Percentiles rank a stretch among this genome's conserved stretches.
phyloP scores from a whole-genome alignment of 2,113 vertebrate genomes.

The Tyrannus savana region DNA sequence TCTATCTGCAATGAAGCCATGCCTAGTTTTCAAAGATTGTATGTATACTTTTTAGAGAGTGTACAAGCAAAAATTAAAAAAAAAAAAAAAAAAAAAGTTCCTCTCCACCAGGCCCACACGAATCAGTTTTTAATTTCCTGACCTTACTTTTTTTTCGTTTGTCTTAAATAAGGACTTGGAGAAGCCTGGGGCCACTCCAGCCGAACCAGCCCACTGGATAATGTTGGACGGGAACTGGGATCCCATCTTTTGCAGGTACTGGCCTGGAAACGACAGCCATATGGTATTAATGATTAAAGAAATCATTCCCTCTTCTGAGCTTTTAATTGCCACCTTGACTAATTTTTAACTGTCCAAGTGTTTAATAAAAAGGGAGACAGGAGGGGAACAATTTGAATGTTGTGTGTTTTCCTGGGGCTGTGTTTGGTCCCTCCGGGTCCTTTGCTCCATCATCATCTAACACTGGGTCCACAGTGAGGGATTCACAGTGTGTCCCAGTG shows the following conservation, averaged over 20 bases:
- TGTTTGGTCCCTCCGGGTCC: not conserved
- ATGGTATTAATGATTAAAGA: slow-evolving; percentile 65
- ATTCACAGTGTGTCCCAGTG: no score
- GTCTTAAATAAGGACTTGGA: slow-evolving; percentile 83
- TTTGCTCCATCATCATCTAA: not conserved
- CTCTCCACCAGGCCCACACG: not conserved
- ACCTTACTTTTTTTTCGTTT: not conserved
- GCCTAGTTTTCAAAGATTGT: not conserved
- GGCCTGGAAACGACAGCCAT: slow-evolving; percentile 8
- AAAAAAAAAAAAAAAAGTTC: not conserved
- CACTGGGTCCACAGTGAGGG: accelerated
- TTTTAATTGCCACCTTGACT: slow-evolving; percentile 45
- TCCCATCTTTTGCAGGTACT: slow-evolving; percentile 95
- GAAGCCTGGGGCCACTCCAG: slow-evolving; percentile 96
- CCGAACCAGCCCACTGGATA: slow-evolving; percentile 87
- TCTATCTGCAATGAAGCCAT: not conserved
- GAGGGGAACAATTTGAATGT: not conserved
- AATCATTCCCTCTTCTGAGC: slow-evolving; percentile 22
- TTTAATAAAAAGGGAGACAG: not conserved
- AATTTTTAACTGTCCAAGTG: slow-evolving; percentile 56
- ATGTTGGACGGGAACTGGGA: slow-evolving; percentile 91
- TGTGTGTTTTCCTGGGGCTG: accelerated
- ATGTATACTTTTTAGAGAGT: not conserved
- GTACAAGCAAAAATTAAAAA: not conserved
- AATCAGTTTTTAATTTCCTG: not conserved